These are phyloP conservation scores for Eilema griseolum DNA, from an alignment of 2,888 invertebrate species.

Conservation along the genomic window DNA sequence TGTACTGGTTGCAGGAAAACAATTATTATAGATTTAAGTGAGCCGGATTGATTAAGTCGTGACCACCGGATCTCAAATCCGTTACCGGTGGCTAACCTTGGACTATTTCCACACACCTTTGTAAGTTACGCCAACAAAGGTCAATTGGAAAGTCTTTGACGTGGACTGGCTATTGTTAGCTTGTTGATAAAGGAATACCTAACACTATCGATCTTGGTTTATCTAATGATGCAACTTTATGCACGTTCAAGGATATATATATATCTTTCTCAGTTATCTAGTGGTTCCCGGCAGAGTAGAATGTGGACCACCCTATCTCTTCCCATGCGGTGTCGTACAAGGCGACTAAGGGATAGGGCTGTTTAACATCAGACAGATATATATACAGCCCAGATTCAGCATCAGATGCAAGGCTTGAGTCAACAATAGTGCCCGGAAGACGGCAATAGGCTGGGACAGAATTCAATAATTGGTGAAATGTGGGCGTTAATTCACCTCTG, in stretches of 20 bases:
- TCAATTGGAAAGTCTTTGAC: constrained; percentile 67
- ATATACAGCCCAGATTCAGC: too few relatives aligned
- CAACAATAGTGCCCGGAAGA: too few relatives aligned
- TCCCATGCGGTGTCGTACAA: too few relatives aligned
- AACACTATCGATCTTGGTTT: constrained; percentile 42
- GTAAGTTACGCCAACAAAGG: constrained; percentile 68
- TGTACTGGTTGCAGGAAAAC: constrained; percentile 54
- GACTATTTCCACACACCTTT: constrained; percentile 80
- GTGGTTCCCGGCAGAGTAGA: too few relatives aligned
- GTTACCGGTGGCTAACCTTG: constrained; percentile 79
- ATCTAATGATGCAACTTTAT: constrained; percentile 50
- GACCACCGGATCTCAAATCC: constrained; percentile 82
- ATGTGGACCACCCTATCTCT: too few relatives aligned
- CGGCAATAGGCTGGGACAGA: too few relatives aligned
- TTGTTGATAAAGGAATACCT: constrained; percentile 43
- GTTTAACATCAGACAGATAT: too few relatives aligned
- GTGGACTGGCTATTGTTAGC: constrained; percentile 48
- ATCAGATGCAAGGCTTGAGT: too few relatives aligned
- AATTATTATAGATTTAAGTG: constrained; percentile 68
- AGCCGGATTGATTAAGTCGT: constrained; percentile 69
- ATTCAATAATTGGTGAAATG: too few relatives aligned
- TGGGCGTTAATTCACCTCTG: too few relatives aligned
- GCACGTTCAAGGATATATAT: constrained; percentile 44
- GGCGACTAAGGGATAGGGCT: too few relatives aligned
- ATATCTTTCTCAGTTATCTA: too few relatives aligned